These are phyloP conservation scores for Pygocentrus nattereri DNA, from an alignment of 2,797 vertebrate species.

Conservation along the genomic window DNA sequence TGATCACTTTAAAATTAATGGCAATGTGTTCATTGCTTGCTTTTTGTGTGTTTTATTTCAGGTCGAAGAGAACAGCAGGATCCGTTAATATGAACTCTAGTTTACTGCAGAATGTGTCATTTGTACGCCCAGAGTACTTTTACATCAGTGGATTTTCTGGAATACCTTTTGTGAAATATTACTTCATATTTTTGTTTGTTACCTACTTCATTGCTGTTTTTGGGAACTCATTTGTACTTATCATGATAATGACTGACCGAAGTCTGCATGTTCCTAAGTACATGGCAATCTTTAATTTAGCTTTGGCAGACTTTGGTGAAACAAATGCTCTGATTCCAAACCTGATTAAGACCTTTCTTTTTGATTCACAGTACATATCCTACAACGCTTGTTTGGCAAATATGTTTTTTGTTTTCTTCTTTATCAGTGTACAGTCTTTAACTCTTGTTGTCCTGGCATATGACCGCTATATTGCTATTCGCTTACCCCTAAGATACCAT, in stretches of 20 bases:
- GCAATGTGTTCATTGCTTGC: background rate
- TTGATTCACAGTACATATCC: slow-evolving; percentile 53
- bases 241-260: slow-evolving; percentile 45
- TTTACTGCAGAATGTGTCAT: slow-evolving; percentile 26
- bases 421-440: slow-evolving; percentile 44
- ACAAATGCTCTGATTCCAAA: slow-evolving; percentile 58
- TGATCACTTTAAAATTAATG: too few relatives aligned
- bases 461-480: slow-evolving; percentile 59
- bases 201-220: slow-evolving; percentile 49
- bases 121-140: slow-evolving; percentile 56
- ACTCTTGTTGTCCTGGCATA: slow-evolving; percentile 54
- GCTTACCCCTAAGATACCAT: slow-evolving; percentile 56
- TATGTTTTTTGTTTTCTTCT: slow-evolving; percentile 61
- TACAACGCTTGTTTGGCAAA: slow-evolving; percentile 55
- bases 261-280: slow-evolving; percentile 60
- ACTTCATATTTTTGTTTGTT: slow-evolving; percentile 56
- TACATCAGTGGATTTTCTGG: slow-evolving; percentile 59
- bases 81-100: slow-evolving; percentile 39
- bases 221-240: slow-evolving; percentile 55
- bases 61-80: background rate
- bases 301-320: slow-evolving; percentile 58
- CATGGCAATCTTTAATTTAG: slow-evolving; percentile 56
- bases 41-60: slow-evolving; percentile 30
- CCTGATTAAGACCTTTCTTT: slow-evolving; percentile 55
- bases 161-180: slow-evolving; percentile 43